A percentile compares a stretch with the other conserved stretches of the same genome.
Conservation (phyloP, 2,888 invertebrate genomes). For the Muscina levida region DNA sequence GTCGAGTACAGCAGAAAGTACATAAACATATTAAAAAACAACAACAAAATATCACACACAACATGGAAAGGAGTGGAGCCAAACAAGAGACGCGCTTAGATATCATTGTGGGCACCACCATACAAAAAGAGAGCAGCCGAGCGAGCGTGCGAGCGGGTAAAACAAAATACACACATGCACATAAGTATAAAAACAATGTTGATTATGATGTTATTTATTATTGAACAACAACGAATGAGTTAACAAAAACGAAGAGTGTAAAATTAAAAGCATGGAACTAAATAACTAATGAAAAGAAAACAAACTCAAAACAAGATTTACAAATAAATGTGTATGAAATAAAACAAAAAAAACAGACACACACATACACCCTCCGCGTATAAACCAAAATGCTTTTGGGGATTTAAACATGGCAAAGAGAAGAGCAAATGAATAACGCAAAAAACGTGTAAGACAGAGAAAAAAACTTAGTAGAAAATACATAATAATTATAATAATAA, state of each 20-base stretch:
- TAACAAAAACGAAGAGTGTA: slow-evolving; percentile 11
- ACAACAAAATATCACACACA: slow-evolving; percentile 1
- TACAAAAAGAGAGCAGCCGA: background rate
- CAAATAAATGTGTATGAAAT: background rate
- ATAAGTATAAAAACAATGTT: no score
- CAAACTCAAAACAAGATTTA: slow-evolving; percentile 22
- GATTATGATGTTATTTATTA: slow-evolving; percentile 14
- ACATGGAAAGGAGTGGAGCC: background rate
- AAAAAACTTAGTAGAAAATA: background rate
- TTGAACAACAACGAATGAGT: slow-evolving; percentile 26
- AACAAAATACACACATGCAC: no score
- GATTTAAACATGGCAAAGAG: slow-evolving; percentile 5
- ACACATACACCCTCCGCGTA: slow-evolving; percentile 6
- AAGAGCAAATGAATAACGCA: slow-evolving; percentile 15
- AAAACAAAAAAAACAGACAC: slow-evolving; percentile 41
- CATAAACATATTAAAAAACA: slow-evolving; percentile 20
- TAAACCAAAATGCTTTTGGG: background rate
- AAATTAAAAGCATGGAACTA: background rate
- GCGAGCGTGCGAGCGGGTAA: no score
- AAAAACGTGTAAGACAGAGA: background rate
- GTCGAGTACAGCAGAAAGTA: background rate
- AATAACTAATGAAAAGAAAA: background rate
- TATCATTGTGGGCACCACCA: background rate
- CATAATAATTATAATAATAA: background rate
- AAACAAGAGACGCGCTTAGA: no score